phyloP scores from a whole-genome alignment of 2,888 invertebrate genomes.

The Nomada ferruginata region DNA sequence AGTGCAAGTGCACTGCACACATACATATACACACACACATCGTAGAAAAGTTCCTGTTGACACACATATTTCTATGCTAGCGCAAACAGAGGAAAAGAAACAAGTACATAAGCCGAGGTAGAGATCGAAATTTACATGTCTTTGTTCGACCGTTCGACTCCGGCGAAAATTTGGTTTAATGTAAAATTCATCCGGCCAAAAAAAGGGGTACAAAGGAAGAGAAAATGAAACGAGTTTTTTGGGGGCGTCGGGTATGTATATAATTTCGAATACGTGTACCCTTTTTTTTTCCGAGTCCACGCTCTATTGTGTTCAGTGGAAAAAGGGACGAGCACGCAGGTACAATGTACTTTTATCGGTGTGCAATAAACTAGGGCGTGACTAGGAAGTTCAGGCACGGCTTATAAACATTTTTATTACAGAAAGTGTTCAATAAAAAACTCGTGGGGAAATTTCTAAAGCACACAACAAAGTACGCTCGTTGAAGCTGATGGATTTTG shows the following conservation, averaged over 20 bases:
- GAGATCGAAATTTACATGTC: conserved; percentile 19
- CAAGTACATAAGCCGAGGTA: too few relatives aligned
- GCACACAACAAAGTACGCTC: background rate
- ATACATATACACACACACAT: background rate
- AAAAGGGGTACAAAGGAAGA: background rate
- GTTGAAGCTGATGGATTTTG: conserved; percentile 12
- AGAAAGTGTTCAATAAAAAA: conserved; percentile 13
- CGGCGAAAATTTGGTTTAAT: conserved; percentile 13
- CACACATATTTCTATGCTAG: conserved; percentile 40
- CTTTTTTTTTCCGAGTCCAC: background rate
- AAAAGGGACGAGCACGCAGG: background rate
- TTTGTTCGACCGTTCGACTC: background rate
- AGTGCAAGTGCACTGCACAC: conserved; percentile 58
- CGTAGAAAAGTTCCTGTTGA: conserved; percentile 33
- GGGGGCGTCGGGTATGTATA: background rate
- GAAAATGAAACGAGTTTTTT: background rate
- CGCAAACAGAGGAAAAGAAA: background rate
- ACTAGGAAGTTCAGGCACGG: conserved; percentile 22
- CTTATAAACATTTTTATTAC: conserved; percentile 33
- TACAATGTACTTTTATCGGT: conserved; percentile 18
- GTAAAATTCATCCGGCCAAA: background rate
- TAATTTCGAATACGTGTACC: conserved; percentile 24
- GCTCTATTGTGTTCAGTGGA: conserved; percentile 6
- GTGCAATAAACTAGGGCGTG: conserved; percentile 36
- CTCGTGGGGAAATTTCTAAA: conserved; percentile 10